phyloP scores from a whole-genome alignment of 1,140 invertebrate genomes.

The Hycleus phaleratus region DNA sequence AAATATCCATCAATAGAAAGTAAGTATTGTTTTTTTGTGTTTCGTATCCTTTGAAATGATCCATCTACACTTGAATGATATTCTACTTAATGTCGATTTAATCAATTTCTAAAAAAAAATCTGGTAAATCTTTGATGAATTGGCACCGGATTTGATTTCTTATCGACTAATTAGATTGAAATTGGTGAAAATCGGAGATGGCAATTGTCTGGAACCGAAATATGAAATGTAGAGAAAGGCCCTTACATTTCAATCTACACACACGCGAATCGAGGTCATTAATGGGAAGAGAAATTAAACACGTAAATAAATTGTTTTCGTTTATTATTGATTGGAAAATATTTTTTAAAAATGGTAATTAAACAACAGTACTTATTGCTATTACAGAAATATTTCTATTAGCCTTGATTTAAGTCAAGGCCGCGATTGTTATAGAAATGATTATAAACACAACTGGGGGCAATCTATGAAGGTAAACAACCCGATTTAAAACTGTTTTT shows the following conservation, averaged over 20 bases:
- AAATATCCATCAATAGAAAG: not conserved
- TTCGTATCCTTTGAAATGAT: not conserved
- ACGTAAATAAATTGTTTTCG: not conserved
- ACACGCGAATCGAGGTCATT: not conserved
- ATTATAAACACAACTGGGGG: not conserved
- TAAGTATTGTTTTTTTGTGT: not conserved
- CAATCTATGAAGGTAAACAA: not conserved
- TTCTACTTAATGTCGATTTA: not conserved
- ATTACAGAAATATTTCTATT: not conserved
- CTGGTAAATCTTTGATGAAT: not conserved
- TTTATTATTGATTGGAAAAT: not conserved
- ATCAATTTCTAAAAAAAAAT: not conserved
- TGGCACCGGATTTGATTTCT: not conserved
- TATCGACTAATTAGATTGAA: too few relatives aligned
- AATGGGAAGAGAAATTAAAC: slow-evolving; percentile 7
- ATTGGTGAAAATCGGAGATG: too few relatives aligned
- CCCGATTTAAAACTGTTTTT: too few relatives aligned
- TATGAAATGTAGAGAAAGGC: not conserved
- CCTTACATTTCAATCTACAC: not conserved
- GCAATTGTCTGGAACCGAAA: too few relatives aligned
- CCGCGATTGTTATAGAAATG: not conserved
- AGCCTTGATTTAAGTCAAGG: not conserved
- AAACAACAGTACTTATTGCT: not conserved
- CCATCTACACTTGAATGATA: not conserved
- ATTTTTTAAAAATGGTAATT: not conserved